Base-by-base conservation (phyloP, 2,888 invertebrate genomes). In the Ceratothoa steindachneri region DNA sequence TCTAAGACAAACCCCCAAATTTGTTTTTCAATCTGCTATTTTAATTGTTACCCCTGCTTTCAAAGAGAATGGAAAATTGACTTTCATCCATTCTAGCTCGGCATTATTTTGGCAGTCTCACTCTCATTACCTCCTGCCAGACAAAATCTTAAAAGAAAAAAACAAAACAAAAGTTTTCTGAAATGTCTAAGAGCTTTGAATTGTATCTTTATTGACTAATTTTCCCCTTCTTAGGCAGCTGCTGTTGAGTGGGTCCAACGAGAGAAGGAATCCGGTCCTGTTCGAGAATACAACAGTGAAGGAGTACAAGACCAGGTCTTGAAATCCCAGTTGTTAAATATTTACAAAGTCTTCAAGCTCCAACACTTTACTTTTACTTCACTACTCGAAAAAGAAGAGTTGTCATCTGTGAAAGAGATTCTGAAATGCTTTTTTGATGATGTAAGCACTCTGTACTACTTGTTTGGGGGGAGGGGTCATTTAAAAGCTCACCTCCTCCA, bases 261-360 rank as follows among this genome's bases (percentile, higher is more conserved):
- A 85, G 87, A 88, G 19, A 89, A 90, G 84, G 91, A 93, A 82
- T 91, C 90, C 68, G 86, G 87, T 69, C 88, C 88, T 76, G 87
- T 87, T 72, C 85, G 86, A 12, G 95, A 95, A 82, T 93, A 91
- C 84, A 88, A 89, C 80, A 90, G 91, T 78, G 93, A 93, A 80
- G 90, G 94, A 84, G 89, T 96, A 0, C 91, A 91, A 80, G 91
- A 91, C 83, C 88, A 87, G 81, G 89, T 92, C 28, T 92, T 89
- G 83, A 87, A 88, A 75, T 87, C 90, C 5, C 87, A 92, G 30
- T 85, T 93, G 0, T 87, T 87, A 79, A 91, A 91, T 84, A 89
- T 92, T 4, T 96, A 97, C 83, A 88, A 89, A 81, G 91, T 93
- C 89, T 96, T 93, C 83, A 88, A 91, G 83, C 86, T 97, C 81